phyloP scores from a whole-genome alignment of 2,888 invertebrate species.

The Mesorhabditis spiculigera region DNA sequence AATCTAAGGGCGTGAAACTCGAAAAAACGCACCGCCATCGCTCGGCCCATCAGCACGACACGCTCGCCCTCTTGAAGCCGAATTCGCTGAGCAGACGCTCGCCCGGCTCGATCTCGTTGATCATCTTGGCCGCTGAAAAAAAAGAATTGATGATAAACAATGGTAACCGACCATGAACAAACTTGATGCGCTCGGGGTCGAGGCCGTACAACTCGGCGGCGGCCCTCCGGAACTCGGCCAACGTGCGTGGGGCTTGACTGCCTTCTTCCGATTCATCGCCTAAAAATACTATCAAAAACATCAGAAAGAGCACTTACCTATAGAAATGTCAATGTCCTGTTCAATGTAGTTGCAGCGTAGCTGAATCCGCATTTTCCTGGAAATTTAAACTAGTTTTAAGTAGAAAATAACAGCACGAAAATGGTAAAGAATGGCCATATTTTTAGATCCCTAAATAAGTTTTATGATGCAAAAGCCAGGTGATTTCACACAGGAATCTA shows the following conservation, averaged over 20 bases:
- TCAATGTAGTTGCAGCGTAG: background rate
- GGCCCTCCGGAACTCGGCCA: background rate
- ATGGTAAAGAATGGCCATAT: too few species aligned
- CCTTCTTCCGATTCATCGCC: slow-evolving; percentile 20
- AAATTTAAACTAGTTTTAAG: background rate
- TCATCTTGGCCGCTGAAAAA: background rate
- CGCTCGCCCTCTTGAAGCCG: slow-evolving; percentile 47
- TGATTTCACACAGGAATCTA: too few species aligned
- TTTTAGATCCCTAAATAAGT: too few species aligned
- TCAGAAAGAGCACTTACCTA: background rate
- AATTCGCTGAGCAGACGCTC: slow-evolving; percentile 14
- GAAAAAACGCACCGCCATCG: slow-evolving; percentile 26
- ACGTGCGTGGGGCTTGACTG: background rate
- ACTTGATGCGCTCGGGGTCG: background rate
- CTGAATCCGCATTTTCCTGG: background rate
- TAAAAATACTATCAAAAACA: slow-evolving; percentile 12
- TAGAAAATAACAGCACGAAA: too few species aligned
- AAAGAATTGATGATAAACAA: background rate
- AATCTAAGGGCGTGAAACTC: background rate
- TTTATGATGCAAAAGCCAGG: too few species aligned
- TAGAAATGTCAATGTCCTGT: slow-evolving; percentile 3
- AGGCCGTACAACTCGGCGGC: background rate
- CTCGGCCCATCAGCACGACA: slow-evolving; percentile 45
- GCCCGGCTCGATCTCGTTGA: too few species aligned
- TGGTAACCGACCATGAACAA: background rate